phyloP scores from a whole-genome alignment of 2,888 invertebrate species.

The Mayetiola destructor region DNA sequence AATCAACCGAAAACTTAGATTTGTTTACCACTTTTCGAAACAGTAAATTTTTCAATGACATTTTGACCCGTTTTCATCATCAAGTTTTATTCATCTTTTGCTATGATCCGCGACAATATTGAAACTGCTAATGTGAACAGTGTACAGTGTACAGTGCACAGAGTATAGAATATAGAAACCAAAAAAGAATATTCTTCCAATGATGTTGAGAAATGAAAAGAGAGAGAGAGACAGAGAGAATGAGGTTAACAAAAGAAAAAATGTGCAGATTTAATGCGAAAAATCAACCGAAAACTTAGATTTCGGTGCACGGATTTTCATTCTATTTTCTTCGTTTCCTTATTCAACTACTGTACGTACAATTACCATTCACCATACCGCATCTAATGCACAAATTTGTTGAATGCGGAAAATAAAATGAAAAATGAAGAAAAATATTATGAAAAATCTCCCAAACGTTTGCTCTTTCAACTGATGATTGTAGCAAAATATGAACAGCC shows the following conservation, averaged over 20 bases:
- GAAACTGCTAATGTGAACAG: slow-evolving; percentile 3
- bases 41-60: slow-evolving; percentile 5
- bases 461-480: not conserved
- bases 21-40: no score
- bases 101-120: no score
- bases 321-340: not conserved
- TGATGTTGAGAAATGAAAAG: not conserved
- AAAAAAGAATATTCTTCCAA: not conserved
- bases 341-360: no score
- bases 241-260: not conserved
- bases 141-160: not conserved
- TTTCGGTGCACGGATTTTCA: slow-evolving; percentile 7
- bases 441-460: not conserved
- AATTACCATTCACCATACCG: not conserved
- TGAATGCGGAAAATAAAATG: not conserved
- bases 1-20: not conserved
- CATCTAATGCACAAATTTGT: not conserved
- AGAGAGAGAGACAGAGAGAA: not conserved
- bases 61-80: slow-evolving; percentile 13
- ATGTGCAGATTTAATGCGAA: slow-evolving; percentile 3
- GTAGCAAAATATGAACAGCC: not conserved
- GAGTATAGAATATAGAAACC: not conserved
- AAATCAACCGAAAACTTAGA: not conserved
- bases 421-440: not conserved
- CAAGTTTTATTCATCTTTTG: no score